Evolutionary conservation across 2,113 vertebrate species (phyloP).

Genomic region (Microtus oregoni): DNA sequence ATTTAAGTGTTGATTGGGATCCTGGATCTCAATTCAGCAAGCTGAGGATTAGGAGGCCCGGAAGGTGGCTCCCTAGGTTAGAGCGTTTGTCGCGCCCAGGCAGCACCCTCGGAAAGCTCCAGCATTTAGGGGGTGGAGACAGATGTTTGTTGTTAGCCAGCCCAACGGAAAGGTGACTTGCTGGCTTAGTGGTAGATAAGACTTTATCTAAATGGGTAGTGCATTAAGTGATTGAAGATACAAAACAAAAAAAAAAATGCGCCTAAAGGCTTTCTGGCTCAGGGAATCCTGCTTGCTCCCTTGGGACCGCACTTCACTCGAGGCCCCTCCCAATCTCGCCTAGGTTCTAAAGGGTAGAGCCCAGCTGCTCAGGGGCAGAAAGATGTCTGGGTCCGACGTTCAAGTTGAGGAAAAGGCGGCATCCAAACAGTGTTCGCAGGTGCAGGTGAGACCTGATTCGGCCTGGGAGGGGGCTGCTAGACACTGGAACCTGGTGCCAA

Average conservation of each 20-base stretch:
- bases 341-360: background rate
- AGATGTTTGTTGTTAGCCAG: background rate
- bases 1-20: background rate
- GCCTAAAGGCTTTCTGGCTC: background rate
- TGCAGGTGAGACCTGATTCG: conserved; percentile 20
- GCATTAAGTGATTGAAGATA: background rate
- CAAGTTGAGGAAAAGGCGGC: conserved; percentile 10
- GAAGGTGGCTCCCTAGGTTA: background rate
- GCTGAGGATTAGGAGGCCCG: background rate
- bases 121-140: background rate
- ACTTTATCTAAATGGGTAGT: background rate
- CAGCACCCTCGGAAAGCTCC: background rate
- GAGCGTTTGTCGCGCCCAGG: rapidly evolving
- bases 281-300: too few species aligned
- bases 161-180: too few species aligned
- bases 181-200: background rate
- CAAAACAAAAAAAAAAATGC: background rate
- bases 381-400: background rate
- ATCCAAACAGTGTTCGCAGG: conserved; percentile 49
- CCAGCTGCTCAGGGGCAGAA: background rate
- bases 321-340: background rate
- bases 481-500: background rate
- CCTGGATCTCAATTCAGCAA: background rate
- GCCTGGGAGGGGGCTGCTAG: background rate
- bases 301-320: rapidly evolving